phyloP scores from a whole-genome alignment of 2,113 vertebrate genomes.

The Ia io region DNA sequence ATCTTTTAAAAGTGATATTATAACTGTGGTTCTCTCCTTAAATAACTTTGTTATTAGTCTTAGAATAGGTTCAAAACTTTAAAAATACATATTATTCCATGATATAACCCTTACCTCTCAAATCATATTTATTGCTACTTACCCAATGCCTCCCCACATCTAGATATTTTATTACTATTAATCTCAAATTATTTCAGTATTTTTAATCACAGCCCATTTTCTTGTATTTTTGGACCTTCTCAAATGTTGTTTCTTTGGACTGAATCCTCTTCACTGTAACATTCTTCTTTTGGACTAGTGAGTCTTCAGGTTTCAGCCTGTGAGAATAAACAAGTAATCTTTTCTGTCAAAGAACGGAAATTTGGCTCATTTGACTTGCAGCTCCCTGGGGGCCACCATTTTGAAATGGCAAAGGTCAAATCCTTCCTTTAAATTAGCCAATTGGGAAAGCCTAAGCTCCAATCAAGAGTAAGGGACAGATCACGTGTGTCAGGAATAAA shows the following conservation, averaged over 20 bases:
- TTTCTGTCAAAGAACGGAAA: too few species aligned
- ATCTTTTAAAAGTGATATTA: not conserved
- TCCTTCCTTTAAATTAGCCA: too few species aligned
- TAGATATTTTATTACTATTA: not conserved
- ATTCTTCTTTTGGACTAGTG: not conserved
- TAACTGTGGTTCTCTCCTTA: not conserved
- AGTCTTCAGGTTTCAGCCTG: not conserved
- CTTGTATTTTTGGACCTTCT: not conserved
- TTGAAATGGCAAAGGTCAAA: too few species aligned
- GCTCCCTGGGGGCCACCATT: too few species aligned
- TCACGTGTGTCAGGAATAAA: too few species aligned
- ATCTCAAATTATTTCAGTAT: not conserved
- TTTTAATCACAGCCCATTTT: not conserved
- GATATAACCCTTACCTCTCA: not conserved
- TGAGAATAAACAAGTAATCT: too few species aligned
- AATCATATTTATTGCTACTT: not conserved
- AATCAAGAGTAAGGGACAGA: too few species aligned
- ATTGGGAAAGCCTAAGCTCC: too few species aligned
- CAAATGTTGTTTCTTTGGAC: not conserved
- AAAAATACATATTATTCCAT: not conserved
- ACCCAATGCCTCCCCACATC: accelerated
- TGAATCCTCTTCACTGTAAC: not conserved
- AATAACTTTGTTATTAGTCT: not conserved
- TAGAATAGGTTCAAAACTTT: not conserved
- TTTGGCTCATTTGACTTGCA: too few species aligned